Base-by-base conservation (phyloP, 2,113 vertebrate species). In the Tupaia chinensis region DNA sequence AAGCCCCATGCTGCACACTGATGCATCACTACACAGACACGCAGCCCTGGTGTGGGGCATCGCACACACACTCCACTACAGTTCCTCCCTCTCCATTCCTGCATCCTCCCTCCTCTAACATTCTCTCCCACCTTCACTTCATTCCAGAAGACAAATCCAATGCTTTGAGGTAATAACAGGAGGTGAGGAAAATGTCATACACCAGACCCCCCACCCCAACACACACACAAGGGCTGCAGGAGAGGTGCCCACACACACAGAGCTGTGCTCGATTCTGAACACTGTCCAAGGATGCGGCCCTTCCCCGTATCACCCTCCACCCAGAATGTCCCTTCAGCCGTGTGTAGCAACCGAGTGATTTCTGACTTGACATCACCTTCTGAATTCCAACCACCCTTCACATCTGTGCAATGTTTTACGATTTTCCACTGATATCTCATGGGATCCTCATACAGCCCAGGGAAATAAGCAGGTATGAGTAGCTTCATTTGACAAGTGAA, bases 401-500 rank as follows among this genome's bases (percentile, higher is more conserved):
- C 22, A 20, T 88, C 61, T 22, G 14, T 93, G 80, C 20, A 82
- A 34, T 63, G 54, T 77, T 76, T 90, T 56, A 25, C 53, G 87
- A 27, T 53, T 95, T 87, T 94, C 32, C 34, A 16, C 7, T 72
- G 44, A n/a, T n/a, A 72, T 16, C 70, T 94, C 63, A 12, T 56
- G 56, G 68, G 69, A 60, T 74, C 53, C 27, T 68, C 58, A 29
- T 10, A 83, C 7, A 66, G 58, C 19, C 34, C 84, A 61, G 23
- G 1, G 53, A 77, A 69, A 60, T 23, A 80, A 56, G 68, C 82
- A 61, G 63, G 58, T 77, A 4, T 66, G 77, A 84, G 66, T 58
- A 69, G 93, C 15, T 73, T 91, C 56, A 72, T n/a, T 58, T 73
- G 34, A 91, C 56, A 89, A 83, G n/a, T 53, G 44, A 79, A 79